phyloP scores from a whole-genome alignment of 37 sponge, comb jelly and placozoan genomes.

The Halisarca cf. caerulea region DNA sequence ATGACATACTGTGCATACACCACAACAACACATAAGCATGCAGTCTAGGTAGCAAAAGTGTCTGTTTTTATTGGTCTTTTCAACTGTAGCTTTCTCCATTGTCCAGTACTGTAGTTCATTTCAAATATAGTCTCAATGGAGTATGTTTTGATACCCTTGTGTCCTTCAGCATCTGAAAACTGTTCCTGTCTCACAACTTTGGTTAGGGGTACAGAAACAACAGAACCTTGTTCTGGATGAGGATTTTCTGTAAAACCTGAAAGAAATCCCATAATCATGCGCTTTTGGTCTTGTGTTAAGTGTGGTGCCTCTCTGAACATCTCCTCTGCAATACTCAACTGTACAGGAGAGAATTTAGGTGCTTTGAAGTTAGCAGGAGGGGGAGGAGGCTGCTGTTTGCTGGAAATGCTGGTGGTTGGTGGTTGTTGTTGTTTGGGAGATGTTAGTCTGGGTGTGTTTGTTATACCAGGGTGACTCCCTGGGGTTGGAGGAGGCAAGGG shows the following conservation, averaged over 20 bases:
- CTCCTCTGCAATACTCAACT: slow-evolving; percentile 70
- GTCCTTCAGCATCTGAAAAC: slow-evolving; percentile 19
- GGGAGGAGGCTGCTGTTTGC: neutral
- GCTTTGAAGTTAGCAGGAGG: slow-evolving; percentile 10
- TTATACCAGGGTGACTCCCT: neutral
- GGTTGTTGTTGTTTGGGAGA: neutral
- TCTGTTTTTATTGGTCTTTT: slow-evolving; percentile 64
- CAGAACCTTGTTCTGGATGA: slow-evolving; percentile 41
- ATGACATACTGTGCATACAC: neutral
- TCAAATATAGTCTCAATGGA: slow-evolving; percentile 88
- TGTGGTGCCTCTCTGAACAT: slow-evolving; percentile 82
- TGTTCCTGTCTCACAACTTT: slow-evolving; percentile 51
- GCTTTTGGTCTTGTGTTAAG: slow-evolving; percentile 71
- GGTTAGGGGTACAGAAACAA: slow-evolving; percentile 69
- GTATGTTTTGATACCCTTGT: slow-evolving; percentile 25
- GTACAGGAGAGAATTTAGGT: slow-evolving; percentile 1
- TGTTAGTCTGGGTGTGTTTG: slow-evolving; percentile 15
- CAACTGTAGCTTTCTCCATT: slow-evolving; percentile 87
- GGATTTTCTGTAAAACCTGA: slow-evolving; percentile 73
- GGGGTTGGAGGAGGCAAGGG: slow-evolving; percentile 1
- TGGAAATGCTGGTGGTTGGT: slow-evolving; percentile 21
- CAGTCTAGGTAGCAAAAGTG: neutral
- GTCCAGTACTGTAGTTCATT: slow-evolving; percentile 88
- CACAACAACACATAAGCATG: neutral
- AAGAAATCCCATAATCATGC: slow-evolving; percentile 83